Evolutionary conservation across 1,140 invertebrate species (phyloP).

Genomic region (Pseudomyrmex gracilis): DNA sequence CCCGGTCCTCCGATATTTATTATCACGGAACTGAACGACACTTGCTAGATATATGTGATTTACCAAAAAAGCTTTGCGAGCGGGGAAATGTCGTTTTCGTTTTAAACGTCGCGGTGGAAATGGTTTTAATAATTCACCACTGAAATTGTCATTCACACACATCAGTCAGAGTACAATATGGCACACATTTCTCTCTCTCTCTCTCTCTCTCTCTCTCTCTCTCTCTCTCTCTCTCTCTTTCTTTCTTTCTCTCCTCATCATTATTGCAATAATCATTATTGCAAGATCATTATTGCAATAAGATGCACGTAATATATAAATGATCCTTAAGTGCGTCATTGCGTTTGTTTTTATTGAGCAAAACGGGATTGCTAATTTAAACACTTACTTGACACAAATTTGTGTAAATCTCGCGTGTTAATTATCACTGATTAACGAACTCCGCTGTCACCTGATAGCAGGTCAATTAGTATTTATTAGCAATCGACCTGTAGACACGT

Average conservation of each 20-base stretch:
- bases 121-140: slow-evolving; percentile 40
- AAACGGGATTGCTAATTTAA: slow-evolving; percentile 31
- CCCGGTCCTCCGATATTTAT: slow-evolving; percentile 36
- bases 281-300: no score
- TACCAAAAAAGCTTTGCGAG: slow-evolving; percentile 22
- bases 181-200: slow-evolving; percentile 1
- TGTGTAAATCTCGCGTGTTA: slow-evolving; percentile 41
- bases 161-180: slow-evolving; percentile 12
- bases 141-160: slow-evolving; percentile 41
- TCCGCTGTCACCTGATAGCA: background rate
- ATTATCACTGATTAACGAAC: slow-evolving; percentile 50
- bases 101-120: slow-evolving; percentile 18
- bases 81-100: slow-evolving; percentile 32
- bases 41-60: slow-evolving; percentile 36
- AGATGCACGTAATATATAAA: no score
- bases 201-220: no score
- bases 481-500: slow-evolving; percentile 41
- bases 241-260: no score
- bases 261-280: no score
- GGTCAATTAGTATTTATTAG: slow-evolving; percentile 53
- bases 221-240: no score
- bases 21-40: slow-evolving; percentile 52
- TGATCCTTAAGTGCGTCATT: no score
- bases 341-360: slow-evolving; percentile 1
- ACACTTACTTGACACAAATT: slow-evolving; percentile 40